These are phyloP conservation scores for Propithecus coquereli DNA, from an alignment of 2,113 vertebrate species.

Conservation along the genomic window DNA sequence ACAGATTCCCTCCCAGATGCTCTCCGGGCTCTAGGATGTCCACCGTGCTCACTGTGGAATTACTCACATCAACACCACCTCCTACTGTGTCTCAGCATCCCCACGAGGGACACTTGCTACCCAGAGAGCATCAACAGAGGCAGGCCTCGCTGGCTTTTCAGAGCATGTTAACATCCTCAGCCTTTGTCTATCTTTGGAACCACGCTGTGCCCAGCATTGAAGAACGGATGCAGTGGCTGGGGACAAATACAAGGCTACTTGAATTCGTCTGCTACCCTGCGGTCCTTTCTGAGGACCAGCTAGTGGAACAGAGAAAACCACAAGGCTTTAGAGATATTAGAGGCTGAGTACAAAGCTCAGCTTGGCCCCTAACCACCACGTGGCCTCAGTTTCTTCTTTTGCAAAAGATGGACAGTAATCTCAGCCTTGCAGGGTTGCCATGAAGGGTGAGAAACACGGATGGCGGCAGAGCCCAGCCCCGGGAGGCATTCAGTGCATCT, in stretches of 20 bases:
- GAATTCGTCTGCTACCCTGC: not conserved
- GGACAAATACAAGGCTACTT: accelerated
- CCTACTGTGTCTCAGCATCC: not conserved
- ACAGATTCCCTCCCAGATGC: not conserved
- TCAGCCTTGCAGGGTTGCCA: not conserved
- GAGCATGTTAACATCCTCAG: not conserved
- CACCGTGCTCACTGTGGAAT: not conserved
- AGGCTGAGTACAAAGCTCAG: not conserved
- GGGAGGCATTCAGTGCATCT: not conserved
- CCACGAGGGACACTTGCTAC: not conserved
- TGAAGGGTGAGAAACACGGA: not conserved
- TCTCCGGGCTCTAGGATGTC: not conserved
- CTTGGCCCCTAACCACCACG: not conserved
- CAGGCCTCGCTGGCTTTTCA: not conserved
- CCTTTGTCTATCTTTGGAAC: slow-evolving; percentile 2
- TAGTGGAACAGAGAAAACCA: not conserved
- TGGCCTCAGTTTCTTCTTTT: not conserved
- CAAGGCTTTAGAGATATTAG: not conserved
- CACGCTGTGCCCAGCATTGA: not conserved
- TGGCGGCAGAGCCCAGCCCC: not conserved
- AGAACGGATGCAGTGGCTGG: not conserved
- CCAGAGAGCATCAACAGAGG: slow-evolving; percentile 30
- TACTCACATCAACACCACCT: not conserved
- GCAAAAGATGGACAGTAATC: not conserved
- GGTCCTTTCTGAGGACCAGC: not conserved